Percentiles rank a stretch among this genome's conserved stretches.
These are phyloP conservation scores for Silurus aristotelis DNA, from an alignment of 2,797 vertebrate genomes.

Conservation along the genomic window DNA sequence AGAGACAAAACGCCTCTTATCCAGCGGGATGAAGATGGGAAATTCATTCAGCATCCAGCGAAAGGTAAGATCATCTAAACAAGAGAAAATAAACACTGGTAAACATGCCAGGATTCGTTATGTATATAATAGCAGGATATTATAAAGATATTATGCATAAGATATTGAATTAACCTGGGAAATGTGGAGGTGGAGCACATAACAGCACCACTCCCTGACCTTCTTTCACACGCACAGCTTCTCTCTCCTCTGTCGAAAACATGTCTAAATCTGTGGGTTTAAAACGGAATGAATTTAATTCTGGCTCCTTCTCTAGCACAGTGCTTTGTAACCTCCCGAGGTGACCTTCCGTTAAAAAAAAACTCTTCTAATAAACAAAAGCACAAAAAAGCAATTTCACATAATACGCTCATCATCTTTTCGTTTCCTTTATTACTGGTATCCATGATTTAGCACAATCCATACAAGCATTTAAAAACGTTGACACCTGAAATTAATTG, in stretches of 20 bases:
- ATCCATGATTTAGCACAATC: conserved; percentile 24
- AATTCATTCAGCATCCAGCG: conserved; percentile 98
- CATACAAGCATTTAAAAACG: conserved; percentile 21
- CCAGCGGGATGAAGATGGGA: conserved; percentile 88
- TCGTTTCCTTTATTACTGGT: background rate
- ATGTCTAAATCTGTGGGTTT: conserved; percentile 83
- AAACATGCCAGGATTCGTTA: background rate
- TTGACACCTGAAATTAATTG: conserved; percentile 45
- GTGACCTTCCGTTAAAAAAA: conserved; percentile 18
- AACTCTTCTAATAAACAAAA: conserved; percentile 16
- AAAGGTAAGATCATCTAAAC: conserved; percentile 88
- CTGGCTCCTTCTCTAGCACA: conserved; percentile 10
- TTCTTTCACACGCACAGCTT: conserved; percentile 85
- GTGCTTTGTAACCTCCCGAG: background rate
- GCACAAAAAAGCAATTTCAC: conserved; percentile 22
- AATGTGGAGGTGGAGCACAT: conserved; percentile 89
- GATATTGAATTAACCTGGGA: conserved; percentile 80
- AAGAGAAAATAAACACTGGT: conserved; percentile 45
- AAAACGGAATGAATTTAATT: conserved; percentile 17
- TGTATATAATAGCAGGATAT: conserved; percentile 33
- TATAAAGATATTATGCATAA: background rate
- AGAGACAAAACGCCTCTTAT: conserved; percentile 90
- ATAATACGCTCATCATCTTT: conserved; percentile 32
- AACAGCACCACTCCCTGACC: conserved; percentile 92
- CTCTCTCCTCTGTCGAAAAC: conserved; percentile 90